phyloP scores from a whole-genome alignment of 2,113 vertebrate genomes.

The Stegastes partitus region DNA sequence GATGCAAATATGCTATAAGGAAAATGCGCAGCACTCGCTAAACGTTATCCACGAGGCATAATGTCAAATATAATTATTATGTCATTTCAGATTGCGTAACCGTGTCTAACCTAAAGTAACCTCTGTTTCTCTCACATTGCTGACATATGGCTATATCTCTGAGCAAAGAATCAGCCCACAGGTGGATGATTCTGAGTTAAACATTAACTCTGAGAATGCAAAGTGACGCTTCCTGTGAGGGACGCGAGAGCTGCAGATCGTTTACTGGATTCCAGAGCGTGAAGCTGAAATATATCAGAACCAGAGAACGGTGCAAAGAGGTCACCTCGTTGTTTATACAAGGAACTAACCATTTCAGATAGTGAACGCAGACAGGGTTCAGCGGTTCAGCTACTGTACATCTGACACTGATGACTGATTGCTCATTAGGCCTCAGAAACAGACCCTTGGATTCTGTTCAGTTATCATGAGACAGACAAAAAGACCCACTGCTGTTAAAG shows the following conservation, averaged over 20 bases:
- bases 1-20: not conserved
- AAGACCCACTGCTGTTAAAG: no score
- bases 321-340: constrained; percentile 13
- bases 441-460: not conserved
- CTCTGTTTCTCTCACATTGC: not conserved
- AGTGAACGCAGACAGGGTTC: not conserved
- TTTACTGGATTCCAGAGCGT: not conserved
- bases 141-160: constrained; percentile 9
- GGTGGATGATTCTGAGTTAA: constrained; percentile 2
- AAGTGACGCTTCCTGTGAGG: constrained; percentile 11
- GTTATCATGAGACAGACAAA: no score
- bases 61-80: not conserved
- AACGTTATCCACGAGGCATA: not conserved
- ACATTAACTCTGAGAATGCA: not conserved
- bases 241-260: not conserved
- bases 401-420: not conserved
- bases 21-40: not conserved
- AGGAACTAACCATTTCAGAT: not conserved
- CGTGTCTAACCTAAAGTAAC: not conserved
- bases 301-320: not conserved
- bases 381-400: constrained; percentile 34
- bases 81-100: not conserved
- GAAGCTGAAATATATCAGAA: not conserved
- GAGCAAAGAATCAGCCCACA: not conserved
- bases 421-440: not conserved